These are phyloP conservation scores for Eucera pruinosa DNA, from an alignment of 2,888 invertebrate species.

Conservation along the genomic window DNA sequence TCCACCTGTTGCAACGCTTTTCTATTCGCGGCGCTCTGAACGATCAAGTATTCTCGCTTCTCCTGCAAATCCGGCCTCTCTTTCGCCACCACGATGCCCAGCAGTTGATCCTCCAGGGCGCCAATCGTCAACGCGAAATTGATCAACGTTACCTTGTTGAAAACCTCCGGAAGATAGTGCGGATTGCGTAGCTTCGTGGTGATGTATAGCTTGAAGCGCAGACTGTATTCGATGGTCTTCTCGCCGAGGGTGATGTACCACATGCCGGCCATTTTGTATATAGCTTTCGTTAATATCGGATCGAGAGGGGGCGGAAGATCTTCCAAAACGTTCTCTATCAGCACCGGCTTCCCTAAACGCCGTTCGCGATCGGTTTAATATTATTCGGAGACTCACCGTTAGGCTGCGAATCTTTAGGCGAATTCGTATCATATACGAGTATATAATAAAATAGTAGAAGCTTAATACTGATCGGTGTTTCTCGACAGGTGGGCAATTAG, in stretches of 20 bases:
- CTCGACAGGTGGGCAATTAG: no score
- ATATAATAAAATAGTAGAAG: no score
- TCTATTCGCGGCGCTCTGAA: constrained; percentile 86
- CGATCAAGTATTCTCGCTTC: constrained; percentile 86
- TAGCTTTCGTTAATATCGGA: constrained; percentile 85
- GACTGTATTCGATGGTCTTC: constrained; percentile 85
- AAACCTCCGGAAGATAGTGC: constrained; percentile 86
- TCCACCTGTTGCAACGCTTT: constrained; percentile 87
- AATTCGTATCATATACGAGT: no score
- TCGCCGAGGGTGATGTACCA: constrained; percentile 86
- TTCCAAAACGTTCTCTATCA: constrained; percentile 87
- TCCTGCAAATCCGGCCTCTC: constrained; percentile 88
- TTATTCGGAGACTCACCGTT: no score
- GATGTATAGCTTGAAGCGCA: constrained; percentile 84
- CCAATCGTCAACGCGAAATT: constrained; percentile 88
- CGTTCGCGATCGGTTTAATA: neutral
- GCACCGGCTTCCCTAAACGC: constrained; percentile 86
- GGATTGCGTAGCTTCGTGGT: constrained; percentile 87
- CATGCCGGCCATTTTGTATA: constrained; percentile 85
- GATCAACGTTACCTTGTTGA: constrained; percentile 87
- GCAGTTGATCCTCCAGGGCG: constrained; percentile 87
- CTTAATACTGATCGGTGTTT: no score
- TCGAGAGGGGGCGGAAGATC: constrained; percentile 86
- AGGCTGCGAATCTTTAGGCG: no score
- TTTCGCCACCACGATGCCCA: constrained; percentile 87